Percentiles rank a stretch among this genome's conserved stretches.
Evolutionary conservation across 2,888 invertebrate genomes (phyloP).

Genomic region (Drosophila incognita): DNA sequence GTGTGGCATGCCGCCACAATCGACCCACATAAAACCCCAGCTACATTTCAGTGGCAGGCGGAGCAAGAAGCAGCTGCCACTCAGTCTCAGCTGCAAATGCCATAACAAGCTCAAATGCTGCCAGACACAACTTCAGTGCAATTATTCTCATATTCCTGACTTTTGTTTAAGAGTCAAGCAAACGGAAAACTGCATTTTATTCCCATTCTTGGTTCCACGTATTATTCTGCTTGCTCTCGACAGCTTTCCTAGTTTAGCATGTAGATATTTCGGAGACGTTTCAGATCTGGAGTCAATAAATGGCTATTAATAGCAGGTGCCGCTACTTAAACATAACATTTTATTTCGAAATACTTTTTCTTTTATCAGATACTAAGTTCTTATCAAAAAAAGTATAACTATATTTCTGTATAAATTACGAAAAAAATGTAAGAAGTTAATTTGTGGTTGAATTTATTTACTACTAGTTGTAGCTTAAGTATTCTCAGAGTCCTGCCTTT

Average conservation of each 20-base stretch:
- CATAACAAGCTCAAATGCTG: constrained; percentile 43
- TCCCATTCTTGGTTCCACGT: constrained; percentile 7
- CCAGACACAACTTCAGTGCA: constrained; percentile 65
- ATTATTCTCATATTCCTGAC: constrained; percentile 54
- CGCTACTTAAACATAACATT: neutral
- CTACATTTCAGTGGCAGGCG: constrained; percentile 29
- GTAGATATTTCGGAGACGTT: constrained; percentile 7
- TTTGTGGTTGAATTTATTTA: neutral
- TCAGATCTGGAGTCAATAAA: neutral
- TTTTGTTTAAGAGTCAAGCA: constrained; percentile 34
- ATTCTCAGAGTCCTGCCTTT: neutral
- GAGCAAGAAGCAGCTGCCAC: neutral
- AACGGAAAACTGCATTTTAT: constrained; percentile 40
- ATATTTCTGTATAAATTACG: neutral
- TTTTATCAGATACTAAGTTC: neutral
- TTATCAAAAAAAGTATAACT: neutral
- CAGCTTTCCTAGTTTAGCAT: neutral
- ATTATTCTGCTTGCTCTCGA: neutral
- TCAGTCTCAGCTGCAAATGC: constrained; percentile 22
- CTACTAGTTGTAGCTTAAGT: neutral
- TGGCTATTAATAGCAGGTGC: constrained; percentile 1
- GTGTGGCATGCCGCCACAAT: constrained; percentile 21
- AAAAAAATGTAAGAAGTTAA: neutral
- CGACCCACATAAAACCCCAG: constrained; percentile 53
- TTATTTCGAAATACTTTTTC: no score